Percentiles rank a stretch among this genome's conserved stretches.
Conservation (phyloP, 2,888 invertebrate genomes). For the Ophion ellenae region DNA sequence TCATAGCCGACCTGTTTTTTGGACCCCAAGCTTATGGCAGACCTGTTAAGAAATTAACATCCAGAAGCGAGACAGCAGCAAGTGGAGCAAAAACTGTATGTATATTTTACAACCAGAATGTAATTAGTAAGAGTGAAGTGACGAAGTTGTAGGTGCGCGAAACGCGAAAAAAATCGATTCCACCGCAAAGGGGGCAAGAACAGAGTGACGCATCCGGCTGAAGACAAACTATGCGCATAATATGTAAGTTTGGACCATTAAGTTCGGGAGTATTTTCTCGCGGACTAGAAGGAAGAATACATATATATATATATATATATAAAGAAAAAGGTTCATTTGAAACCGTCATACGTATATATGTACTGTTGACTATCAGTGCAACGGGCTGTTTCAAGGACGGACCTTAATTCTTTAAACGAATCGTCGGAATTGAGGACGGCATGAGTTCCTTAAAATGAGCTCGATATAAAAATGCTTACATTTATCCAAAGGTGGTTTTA, state of each 20-base stretch:
- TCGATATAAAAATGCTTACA: neutral
- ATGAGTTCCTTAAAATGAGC: neutral
- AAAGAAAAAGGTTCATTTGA: neutral
- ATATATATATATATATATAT: conserved; percentile 1
- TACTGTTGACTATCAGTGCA: neutral
- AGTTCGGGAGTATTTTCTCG: conserved; percentile 28
- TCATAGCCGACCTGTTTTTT: neutral
- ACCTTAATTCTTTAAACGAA: neutral
- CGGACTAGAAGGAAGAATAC: neutral
- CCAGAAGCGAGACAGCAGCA: neutral
- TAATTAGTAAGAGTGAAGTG: conserved; percentile 34
- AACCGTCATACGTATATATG: neutral
- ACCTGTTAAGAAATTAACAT: conserved; percentile 35
- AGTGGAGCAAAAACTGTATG: neutral
- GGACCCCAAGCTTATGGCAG: neutral
- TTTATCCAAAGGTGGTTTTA: neutral
- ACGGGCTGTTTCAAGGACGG: neutral
- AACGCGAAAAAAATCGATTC: conserved; percentile 20
- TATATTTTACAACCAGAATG: conserved; percentile 17
- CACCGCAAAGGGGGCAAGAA: conserved; percentile 12
- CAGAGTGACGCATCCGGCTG: conserved; percentile 6
- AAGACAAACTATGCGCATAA: conserved; percentile 64
- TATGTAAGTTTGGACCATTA: conserved; percentile 59
- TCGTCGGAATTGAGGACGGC: neutral
- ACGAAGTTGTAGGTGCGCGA: conserved; percentile 10